Evolutionary conservation across 2,113 vertebrate species (phyloP), one percentile per base, ranked within the genome.

Genomic region (Antigone vipio): DNA sequence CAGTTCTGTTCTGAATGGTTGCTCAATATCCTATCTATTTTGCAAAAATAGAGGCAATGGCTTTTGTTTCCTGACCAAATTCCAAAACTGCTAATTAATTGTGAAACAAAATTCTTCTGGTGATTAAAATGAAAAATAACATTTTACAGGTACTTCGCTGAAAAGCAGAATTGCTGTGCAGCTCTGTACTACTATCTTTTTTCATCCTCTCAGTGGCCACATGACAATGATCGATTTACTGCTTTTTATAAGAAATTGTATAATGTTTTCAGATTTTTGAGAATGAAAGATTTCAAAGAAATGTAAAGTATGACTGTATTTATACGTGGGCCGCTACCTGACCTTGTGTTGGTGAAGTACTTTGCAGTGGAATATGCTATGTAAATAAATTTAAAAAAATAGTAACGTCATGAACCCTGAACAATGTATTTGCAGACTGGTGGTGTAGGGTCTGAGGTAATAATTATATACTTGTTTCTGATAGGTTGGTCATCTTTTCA

Each of bases 401-500:
- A 55, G 35, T 64, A 15, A 60, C 50, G 49, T 49, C 27, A 5
- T 38, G 69, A 94, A 49, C 35, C 35, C 69, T 85, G 53, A 79
- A n/a, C 11, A 11, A 7, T 66, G 10, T 92, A 13, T 89, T 87
- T 93, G 40, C 35, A 76, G 35, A 22, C 13, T 85, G 69, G 22
- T 29, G 88, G 16, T 29, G n/a, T 26, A 82, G 60, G 55, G 29
- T 62, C 52, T 83, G 68, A 92, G 93, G 76, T 93, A 95, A 87
- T 91, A 92, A 93, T 73, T 74, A 4, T 77, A 58, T 92, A 88
- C 79, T 96, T 97, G 69, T 95, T 95, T 97, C 94, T 93, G 82
- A 76, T 96, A 93, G 81, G 93, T 96, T 90, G 93, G 67, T 85
- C 92, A 90, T 88, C 85, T 83, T 96, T 93, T 88, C 81, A 74